Evolutionary conservation across 2,113 vertebrate species (phyloP).

Genomic region (Leptocoma aspasia): DNA sequence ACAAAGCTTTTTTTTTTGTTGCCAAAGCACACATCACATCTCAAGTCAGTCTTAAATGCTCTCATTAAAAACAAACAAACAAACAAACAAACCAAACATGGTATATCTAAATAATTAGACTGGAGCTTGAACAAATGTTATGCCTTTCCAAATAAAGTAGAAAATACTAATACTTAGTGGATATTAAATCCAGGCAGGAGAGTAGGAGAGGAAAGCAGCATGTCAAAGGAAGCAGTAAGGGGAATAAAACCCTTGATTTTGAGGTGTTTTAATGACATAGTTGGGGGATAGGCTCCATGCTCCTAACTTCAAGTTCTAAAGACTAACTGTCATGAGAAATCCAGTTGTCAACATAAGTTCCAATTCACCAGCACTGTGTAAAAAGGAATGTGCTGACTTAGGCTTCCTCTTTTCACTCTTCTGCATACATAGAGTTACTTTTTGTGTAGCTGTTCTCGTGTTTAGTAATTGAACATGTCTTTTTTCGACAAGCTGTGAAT

Average conservation of each 20-base stretch:
- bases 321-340: background rate
- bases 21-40: background rate
- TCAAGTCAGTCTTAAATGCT: background rate
- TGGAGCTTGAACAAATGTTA: background rate
- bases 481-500: background rate
- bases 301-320: background rate
- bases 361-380: background rate
- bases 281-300: background rate
- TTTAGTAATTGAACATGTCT: background rate
- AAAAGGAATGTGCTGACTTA: background rate
- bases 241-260: background rate
- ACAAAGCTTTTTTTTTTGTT: accelerated
- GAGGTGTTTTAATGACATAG: background rate
- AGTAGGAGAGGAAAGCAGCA: background rate
- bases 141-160: background rate
- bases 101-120: background rate
- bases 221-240: background rate
- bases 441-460: background rate
- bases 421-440: background rate
- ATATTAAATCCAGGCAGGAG: background rate
- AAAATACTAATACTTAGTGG: background rate
- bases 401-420: background rate
- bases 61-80: background rate
- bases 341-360: background rate
- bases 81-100: background rate